Evolutionary conservation across 1,140 invertebrate genomes (phyloP), one percentile per base, ranked within the genome.

Genomic region (Danaus melanippus): DNA sequence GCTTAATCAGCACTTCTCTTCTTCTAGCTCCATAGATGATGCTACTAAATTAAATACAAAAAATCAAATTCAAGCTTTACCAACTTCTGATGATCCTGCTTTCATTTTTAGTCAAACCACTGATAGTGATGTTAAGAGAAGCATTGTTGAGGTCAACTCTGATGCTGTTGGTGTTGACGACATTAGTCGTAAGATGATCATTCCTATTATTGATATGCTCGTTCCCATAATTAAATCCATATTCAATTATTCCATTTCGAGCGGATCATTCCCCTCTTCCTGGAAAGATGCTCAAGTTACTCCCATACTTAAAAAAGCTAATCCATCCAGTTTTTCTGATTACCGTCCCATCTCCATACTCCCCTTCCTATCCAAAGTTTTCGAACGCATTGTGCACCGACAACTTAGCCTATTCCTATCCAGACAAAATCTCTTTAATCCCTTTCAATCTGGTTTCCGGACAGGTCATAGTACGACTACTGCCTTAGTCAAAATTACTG

Each of bases 301-400:
- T 7, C 49, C 49, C n/a, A 0, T 42, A 41, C 32, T 32, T 12
- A 50, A 50, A 12, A 42, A 40, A 41, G 0, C 39, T 6, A 40
- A 41, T 10, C 39, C 39, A 10, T 9, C 9, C 9, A 0, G 9
- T 1, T 11, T 50, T 11, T 42, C 32, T 9, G 49, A 50, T 12
- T 50, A 12, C 10, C 49, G 49, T 2, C 49, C 49, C 5, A 50
- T 50, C 41, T 42, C 39, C 12, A 50, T 50, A 12, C 8, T 50
- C 2, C 39, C 49, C n/a, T 50, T 40, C 42, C n/a, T 42, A 12
- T 50, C 49, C 1, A 50, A 50, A 50, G 41, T 50, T 10, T 50
- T 50, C 2, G 49, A 50, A 41, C 1, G 12, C 5, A 15, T 50
- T 39, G 11, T 50, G 42, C 11, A 41, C n/a, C 8, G 39, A 11